Conservation (phyloP, 2,888 invertebrate genomes). For the Sinhomidia bicolor region DNA sequence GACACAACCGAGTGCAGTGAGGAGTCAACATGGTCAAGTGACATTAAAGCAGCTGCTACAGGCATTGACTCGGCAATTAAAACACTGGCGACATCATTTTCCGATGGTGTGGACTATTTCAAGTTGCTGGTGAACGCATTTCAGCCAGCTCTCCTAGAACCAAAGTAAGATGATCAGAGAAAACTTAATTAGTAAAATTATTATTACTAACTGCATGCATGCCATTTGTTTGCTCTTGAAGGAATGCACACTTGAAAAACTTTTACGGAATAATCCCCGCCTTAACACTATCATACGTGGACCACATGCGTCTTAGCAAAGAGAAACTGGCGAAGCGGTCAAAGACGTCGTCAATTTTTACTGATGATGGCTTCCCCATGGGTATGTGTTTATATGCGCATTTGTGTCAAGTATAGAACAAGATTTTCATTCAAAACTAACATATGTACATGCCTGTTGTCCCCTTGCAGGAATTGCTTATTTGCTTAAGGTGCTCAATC, state of each 20-base stretch:
- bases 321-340: constrained; percentile 94
- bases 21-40: constrained; percentile 32
- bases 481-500: constrained; percentile 93
- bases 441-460: not conserved
- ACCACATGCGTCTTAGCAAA: constrained; percentile 94
- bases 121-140: constrained; percentile 95
- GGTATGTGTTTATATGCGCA: constrained; percentile 83
- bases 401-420: no score
- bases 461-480: constrained; percentile 88
- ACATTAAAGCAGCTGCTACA: constrained; percentile 61
- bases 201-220: no score
- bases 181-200: no score
- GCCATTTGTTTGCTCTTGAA: no score
- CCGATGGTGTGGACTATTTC: constrained; percentile 80
- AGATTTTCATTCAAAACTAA: no score
- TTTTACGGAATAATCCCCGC: constrained; percentile 97
- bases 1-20: constrained; percentile 90
- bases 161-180: constrained; percentile 81
- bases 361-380: constrained; percentile 99
- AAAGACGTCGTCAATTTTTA: constrained; percentile 93
- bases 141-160: constrained; percentile 89
- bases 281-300: constrained; percentile 95
- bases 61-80: constrained; percentile 73
- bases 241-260: constrained; percentile 93
- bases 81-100: constrained; percentile 72